Evolutionary conservation across 2,797 vertebrate species (phyloP).

Genomic region (Clarias laeviceps): DNA sequence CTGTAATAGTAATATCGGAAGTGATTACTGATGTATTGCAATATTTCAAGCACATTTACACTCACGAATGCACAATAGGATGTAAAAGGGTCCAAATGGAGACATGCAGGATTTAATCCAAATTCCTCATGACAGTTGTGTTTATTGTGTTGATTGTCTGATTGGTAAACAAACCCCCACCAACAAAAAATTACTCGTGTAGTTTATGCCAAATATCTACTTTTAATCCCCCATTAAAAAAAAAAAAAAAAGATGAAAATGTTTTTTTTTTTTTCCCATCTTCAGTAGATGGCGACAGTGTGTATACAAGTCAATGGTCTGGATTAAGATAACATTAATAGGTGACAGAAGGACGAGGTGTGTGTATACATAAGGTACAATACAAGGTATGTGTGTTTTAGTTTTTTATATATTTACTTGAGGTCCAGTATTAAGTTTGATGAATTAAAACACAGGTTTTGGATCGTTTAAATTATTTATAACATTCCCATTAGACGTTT

Average conservation of each 20-base stretch:
- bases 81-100: not conserved
- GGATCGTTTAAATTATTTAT: constrained; percentile 38
- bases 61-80: not conserved
- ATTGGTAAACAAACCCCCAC: not conserved
- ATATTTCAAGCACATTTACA: not conserved
- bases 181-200: not conserved
- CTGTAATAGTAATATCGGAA: not conserved
- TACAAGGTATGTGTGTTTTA: constrained; percentile 22
- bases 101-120: not conserved
- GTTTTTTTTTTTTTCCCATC: not conserved
- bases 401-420: not conserved
- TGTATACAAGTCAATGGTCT: not conserved
- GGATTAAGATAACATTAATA: constrained; percentile 1
- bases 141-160: not conserved
- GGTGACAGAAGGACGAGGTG: no score
- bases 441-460: not conserved
- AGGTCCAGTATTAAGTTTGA: constrained; percentile 24
- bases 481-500: not conserved
- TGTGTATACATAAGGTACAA: constrained; percentile 17
- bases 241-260: not conserved
- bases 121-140: not conserved
- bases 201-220: not conserved
- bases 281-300: constrained; percentile 45
- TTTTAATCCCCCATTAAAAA: not conserved
- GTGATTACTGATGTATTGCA: not conserved